These are phyloP conservation scores for Phycodurus eques DNA, from an alignment of 2,113 vertebrate genomes.

Conservation along the genomic window DNA sequence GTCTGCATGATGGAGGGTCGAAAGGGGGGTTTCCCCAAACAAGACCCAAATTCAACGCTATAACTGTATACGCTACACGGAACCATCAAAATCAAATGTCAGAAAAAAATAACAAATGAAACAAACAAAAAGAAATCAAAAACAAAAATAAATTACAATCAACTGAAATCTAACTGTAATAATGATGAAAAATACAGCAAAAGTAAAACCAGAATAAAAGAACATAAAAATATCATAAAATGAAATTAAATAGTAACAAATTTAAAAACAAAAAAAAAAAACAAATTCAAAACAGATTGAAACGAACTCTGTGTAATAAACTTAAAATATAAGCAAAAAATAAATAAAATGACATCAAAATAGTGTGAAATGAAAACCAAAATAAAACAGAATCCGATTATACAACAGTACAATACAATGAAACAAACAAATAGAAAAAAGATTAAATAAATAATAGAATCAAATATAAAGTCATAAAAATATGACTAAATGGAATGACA, in stretches of 20 bases:
- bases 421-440: no score
- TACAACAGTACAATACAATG: no score
- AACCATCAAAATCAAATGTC: background rate
- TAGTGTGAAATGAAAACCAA: no score
- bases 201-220: background rate
- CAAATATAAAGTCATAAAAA: no score
- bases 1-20: background rate
- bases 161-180: background rate
- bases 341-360: no score
- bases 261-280: background rate
- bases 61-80: background rate
- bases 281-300: background rate
- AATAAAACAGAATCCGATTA: no score
- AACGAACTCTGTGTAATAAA: no score
- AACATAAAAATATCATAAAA: background rate
- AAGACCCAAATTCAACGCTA: background rate
- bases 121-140: background rate
- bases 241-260: background rate
- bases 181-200: background rate
- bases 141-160: background rate
- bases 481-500: no score
- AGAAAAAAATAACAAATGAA: background rate
- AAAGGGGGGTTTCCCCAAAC: background rate
- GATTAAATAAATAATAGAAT: background rate
- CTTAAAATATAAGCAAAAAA: no score